A percentile compares a stretch with the other conserved stretches of the same genome.
Conservation (phyloP, 2,797 vertebrate genomes). For the Pempheris klunzingeri region DNA sequence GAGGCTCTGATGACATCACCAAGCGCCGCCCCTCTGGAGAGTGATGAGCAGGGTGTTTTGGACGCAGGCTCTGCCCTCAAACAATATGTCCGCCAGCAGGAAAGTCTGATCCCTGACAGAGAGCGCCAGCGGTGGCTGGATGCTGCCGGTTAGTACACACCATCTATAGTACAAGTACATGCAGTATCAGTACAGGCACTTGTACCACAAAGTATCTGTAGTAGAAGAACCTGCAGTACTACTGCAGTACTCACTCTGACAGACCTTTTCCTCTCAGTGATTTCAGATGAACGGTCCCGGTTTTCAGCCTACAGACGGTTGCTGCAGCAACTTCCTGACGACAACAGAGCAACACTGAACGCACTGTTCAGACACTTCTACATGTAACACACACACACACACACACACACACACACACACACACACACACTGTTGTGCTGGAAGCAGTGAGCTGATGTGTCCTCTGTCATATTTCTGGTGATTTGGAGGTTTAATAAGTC, state of each 20-base stretch:
- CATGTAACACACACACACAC: conserved; percentile 66
- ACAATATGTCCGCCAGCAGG: conserved; percentile 75
- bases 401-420: neutral
- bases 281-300: conserved; percentile 65
- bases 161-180: neutral
- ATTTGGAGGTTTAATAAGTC: neutral
- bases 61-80: conserved; percentile 82
- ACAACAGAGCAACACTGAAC: conserved; percentile 74
- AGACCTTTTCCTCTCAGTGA: conserved; percentile 58
- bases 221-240: neutral
- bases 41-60: conserved; percentile 77
- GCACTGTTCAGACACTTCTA: conserved; percentile 84
- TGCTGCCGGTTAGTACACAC: conserved; percentile 72
- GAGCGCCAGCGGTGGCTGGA: conserved; percentile 71
- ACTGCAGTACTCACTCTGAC: neutral
- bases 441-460: neutral
- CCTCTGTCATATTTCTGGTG: neutral
- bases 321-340: conserved; percentile 70
- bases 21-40: conserved; percentile 65
- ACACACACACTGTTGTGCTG: neutral
- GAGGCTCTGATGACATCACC: conserved; percentile 74
- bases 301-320: conserved; percentile 71
- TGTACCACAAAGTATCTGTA: neutral
- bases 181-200: no score
- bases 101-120: conserved; percentile 63